Conservation (phyloP, 2,888 invertebrate species). For the Dynastes grantii region DNA sequence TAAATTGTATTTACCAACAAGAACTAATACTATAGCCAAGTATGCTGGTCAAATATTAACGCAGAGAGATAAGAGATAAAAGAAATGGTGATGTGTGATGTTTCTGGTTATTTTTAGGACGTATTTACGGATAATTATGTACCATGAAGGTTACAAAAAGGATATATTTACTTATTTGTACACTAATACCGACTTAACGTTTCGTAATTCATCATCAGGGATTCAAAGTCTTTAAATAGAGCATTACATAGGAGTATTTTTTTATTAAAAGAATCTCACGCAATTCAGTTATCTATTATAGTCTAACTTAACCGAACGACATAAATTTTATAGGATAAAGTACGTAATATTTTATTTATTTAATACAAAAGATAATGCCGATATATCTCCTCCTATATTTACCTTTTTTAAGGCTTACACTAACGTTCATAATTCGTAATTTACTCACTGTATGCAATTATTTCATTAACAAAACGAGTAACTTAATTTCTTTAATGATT, state of each 20-base stretch:
- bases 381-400: background rate
- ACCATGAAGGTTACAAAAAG: too few species aligned
- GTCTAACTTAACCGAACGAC: background rate
- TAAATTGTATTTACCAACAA: background rate
- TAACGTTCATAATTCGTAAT: background rate
- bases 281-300: background rate
- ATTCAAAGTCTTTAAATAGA: too few species aligned
- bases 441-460: too few species aligned
- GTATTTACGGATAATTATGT: too few species aligned
- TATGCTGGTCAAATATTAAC: background rate
- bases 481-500: too few species aligned
- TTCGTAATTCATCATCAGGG: too few species aligned
- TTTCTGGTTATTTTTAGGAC: background rate
- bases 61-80: slow-evolving; percentile 9
- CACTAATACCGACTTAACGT: too few species aligned
- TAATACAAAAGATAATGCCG: background rate
- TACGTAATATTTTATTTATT: slow-evolving; percentile 2
- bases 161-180: too few species aligned
- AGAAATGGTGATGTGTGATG: background rate
- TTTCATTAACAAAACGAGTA: too few species aligned
- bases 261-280: background rate
- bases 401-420: background rate
- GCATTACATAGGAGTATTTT: background rate
- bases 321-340: background rate
- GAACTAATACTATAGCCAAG: background rate